Evolutionary conservation across 2,888 invertebrate species (phyloP).

Genomic region (Orthosia cruda): DNA sequence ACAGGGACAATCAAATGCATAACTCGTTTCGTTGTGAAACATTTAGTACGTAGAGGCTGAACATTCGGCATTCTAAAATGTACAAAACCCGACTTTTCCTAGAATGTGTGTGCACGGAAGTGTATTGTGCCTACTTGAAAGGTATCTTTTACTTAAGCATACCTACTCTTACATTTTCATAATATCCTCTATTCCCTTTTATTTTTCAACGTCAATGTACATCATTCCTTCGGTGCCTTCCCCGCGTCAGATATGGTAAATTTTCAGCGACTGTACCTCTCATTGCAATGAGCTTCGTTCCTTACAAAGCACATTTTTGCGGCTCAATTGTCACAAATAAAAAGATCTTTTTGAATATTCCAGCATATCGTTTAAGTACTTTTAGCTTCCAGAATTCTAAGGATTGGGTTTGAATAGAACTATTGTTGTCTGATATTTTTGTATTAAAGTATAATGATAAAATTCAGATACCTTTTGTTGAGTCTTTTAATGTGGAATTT

Average conservation of each 20-base stretch:
- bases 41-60: too few species aligned
- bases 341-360: slow-evolving; percentile 1
- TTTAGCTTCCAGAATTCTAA: neutral
- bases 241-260: slow-evolving; percentile 40
- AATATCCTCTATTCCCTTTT: neutral
- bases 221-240: slow-evolving; percentile 11
- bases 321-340: slow-evolving; percentile 37
- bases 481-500: neutral
- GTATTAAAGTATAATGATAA: neutral
- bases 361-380: neutral
- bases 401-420: slow-evolving; percentile 4
- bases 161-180: neutral
- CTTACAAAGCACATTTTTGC: slow-evolving; percentile 42
- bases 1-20: too few species aligned
- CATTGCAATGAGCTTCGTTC: slow-evolving; percentile 47
- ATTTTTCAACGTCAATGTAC: slow-evolving; percentile 21
- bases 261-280: slow-evolving; percentile 44
- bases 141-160: neutral
- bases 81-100: too few species aligned
- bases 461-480: neutral
- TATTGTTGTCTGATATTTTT: slow-evolving; percentile 25
- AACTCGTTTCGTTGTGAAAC: too few species aligned
- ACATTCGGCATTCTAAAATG: too few species aligned
- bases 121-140: too few species aligned
- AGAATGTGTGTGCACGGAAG: too few species aligned